Evolutionary conservation across 2,888 invertebrate species (phyloP), one percentile per base, ranked within the genome.

Genomic region (Glyphotaelius pellucidus): DNA sequence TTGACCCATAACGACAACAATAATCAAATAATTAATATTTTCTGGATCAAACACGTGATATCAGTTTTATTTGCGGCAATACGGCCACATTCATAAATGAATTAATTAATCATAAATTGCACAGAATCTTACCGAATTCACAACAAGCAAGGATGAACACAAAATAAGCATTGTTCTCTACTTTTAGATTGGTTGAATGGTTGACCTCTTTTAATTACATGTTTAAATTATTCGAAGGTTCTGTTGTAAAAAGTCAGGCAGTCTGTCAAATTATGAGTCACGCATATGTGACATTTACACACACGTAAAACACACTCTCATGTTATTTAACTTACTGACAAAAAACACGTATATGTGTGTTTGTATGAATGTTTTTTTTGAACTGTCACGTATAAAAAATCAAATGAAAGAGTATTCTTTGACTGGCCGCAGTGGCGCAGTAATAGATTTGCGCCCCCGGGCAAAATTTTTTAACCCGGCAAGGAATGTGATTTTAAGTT

Each of bases 221-320:
- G 52, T 67, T n/a, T 67, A 67, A n/a, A 67, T 67, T 67, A 67
- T 67, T 67, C 67, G 67, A 67, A 67, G 67, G 67, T 67, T 67
- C 9, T 67, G 67, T 67, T 25, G 67, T 67, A 67, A 67, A 67
- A 67, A 67, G 67, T 67, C 25, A 67, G 25, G 67, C 67, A 67
- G 67, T 67, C 9, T 67, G 25, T 67, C 9, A 7, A n/a, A n/a
- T n/a, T 67, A 2, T 67, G 25, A 67, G 67, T 67, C 67, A 67
- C 25, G 25, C 67, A n/a, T 25, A 25, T n/a, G 67, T 67, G 67
- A 67, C 67, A 67, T n/a, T 67, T 67, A 67, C 67, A n/a, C 67
- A n/a, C 67, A 9, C n/a, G 25, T 67, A 67, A 67, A n/a, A 67
- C 9, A 67, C 19, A 67, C 67, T 67, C 25, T 67, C 67, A 19